Base-by-base conservation (phyloP, 2,113 vertebrate species). In the Mola mola region DNA sequence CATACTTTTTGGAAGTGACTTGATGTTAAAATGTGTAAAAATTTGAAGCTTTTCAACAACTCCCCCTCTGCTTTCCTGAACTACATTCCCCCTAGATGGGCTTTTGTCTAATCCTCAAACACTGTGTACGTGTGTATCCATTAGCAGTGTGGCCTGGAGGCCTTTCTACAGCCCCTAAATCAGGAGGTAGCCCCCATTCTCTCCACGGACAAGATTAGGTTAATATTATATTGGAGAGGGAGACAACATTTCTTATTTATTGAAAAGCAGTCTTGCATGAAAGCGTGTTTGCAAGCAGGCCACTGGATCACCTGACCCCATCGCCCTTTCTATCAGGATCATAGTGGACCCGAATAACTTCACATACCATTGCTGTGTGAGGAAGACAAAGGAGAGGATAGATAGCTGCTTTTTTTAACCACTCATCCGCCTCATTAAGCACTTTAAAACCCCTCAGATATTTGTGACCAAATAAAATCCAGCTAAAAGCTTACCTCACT, bases 161-260 rank as follows among this genome's bases (percentile, higher is more conserved):
- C 73, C 57, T 72, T 70, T 79, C 64, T 65, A 42, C 47, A n/a
- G 3, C 75, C 64, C 60, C 55, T 55, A 38, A 74, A 66, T 68
- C 21, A 57, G n/a, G 29, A 61, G 56, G 41, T 38, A 52, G 8
- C 51, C 64, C 56, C 57, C 59, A 76, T 72, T 85, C 83, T 88
- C 73, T 87, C 89, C 73, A 86, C 25, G 60, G 91, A 91, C 81
- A 85, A 87, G 87, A 90, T 88, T 84, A 88, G 84, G 90, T 94
- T 94, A 95, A 94, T 92, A 88, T 92, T 93, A 93, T 79, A 94
- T 93, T 92, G 91, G 81, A 77, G 85, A 81, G 78, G 65, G 78
- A 85, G 76, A 72, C 90, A 92, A 83, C 91, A 93, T 94, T 93
- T 93, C 91, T 93, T 94, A 94, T 94, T 94, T 94, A 94, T 92